These are phyloP conservation scores for Menidia menidia DNA, from an alignment of 2,797 vertebrate genomes.

Conservation along the genomic window DNA sequence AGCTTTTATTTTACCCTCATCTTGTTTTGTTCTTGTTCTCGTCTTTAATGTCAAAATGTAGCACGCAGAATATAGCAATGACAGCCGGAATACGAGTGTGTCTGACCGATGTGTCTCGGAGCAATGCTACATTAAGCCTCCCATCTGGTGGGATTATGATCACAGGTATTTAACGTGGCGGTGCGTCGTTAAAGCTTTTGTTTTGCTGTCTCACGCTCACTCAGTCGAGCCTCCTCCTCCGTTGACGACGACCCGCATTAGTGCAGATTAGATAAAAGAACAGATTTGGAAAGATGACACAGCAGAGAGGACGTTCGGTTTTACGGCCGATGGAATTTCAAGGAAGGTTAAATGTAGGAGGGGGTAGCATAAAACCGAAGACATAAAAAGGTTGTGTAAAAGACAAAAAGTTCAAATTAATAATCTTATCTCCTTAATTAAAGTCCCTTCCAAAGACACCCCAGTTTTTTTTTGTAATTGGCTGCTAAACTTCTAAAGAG, in stretches of 20 bases:
- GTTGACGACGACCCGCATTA: conserved; percentile 55
- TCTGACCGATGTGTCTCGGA: conserved; percentile 22
- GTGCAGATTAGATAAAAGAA: conserved; percentile 44
- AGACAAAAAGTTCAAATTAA: no score
- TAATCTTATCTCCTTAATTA: no score
- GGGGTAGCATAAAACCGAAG: no score
- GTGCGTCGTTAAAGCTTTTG: conserved; percentile 49
- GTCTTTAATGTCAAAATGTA: neutral
- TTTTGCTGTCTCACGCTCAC: conserved; percentile 51
- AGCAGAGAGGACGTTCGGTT: conserved; percentile 31
- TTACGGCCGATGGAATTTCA: conserved; percentile 15
- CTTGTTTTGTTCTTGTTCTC: neutral
- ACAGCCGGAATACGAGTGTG: conserved; percentile 9
- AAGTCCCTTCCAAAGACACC: no score
- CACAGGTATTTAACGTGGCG: conserved; percentile 72
- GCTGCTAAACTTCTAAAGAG: conserved; percentile 2
- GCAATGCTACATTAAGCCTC: conserved; percentile 64
- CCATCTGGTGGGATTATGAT: conserved; percentile 70
- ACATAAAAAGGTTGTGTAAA: no score
- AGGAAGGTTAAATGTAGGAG: conserved; percentile 8
- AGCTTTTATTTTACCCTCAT: neutral
- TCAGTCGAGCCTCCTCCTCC: conserved; percentile 33
- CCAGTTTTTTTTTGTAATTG: no score
- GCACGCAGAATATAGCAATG: neutral
- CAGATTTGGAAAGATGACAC: conserved; percentile 28